Conservation (phyloP, 2,797 vertebrate species). For the Enteromius fasciolatus region DNA sequence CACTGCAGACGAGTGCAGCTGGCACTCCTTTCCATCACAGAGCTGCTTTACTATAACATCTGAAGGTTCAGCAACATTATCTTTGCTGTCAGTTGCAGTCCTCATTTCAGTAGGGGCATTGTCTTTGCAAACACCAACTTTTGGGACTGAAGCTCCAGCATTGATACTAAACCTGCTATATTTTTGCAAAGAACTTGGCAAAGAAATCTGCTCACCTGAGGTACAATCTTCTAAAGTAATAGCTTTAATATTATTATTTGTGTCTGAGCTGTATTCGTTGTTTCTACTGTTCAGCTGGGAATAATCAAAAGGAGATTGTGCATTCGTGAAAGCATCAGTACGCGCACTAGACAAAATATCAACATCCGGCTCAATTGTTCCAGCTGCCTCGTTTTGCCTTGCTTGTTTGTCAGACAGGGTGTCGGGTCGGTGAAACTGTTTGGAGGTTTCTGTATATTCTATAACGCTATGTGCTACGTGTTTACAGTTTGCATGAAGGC, state of each 20-base stretch:
- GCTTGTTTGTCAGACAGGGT: slow-evolving; percentile 17
- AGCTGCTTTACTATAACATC: slow-evolving; percentile 1
- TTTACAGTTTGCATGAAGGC: slow-evolving; percentile 38
- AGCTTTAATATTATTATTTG: slow-evolving; percentile 59
- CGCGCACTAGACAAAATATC: slow-evolving; percentile 31
- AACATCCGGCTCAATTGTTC: background rate
- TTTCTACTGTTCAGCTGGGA: slow-evolving; percentile 20
- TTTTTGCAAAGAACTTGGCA: slow-evolving; percentile 21
- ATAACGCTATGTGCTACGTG: slow-evolving; percentile 12
- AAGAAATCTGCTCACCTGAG: slow-evolving; percentile 17
- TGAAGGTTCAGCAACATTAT: background rate
- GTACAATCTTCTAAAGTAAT: slow-evolving; percentile 25
- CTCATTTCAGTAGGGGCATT: background rate
- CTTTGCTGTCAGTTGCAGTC: background rate
- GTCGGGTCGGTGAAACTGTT: slow-evolving; percentile 19
- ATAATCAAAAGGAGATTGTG: slow-evolving; percentile 36
- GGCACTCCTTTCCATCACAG: slow-evolving; percentile 34
- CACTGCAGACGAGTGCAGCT: slow-evolving; percentile 22
- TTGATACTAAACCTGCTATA: background rate
- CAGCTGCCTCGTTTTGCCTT: slow-evolving; percentile 2
- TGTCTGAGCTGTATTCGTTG: slow-evolving; percentile 50
- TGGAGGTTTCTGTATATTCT: slow-evolving; percentile 28
- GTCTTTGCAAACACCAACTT: slow-evolving; percentile 7
- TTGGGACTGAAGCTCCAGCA: slow-evolving; percentile 16
- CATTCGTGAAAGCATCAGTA: slow-evolving; percentile 33